Evolutionary conservation across 2,113 vertebrate genomes (phyloP).

Genomic region (Helogale parvula): DNA sequence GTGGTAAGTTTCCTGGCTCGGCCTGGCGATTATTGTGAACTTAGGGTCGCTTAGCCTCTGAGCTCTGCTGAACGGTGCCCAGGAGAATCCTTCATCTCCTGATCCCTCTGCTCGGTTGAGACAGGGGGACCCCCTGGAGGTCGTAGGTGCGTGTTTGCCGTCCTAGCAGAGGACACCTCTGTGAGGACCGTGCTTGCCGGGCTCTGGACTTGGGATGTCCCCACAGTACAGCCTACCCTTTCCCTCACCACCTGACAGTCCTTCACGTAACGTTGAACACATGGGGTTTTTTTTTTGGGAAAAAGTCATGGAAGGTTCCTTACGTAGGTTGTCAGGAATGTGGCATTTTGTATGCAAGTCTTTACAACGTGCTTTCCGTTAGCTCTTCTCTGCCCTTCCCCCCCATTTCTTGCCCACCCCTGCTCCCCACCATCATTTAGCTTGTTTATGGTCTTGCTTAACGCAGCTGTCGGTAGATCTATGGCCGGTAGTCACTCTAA

Average conservation of each 20-base stretch:
- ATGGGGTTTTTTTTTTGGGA: neutral
- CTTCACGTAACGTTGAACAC: neutral
- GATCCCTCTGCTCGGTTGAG: neutral
- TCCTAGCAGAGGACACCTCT: accelerated
- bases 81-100: neutral
- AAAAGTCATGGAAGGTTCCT: neutral
- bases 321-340: neutral
- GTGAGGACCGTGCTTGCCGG: accelerated
- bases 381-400: neutral
- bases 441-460: neutral
- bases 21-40: neutral
- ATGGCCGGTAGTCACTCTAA: neutral
- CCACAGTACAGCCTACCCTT: neutral
- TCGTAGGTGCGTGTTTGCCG: accelerated
- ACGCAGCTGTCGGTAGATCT: neutral
- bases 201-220: too few species aligned
- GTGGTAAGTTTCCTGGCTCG: conserved; percentile 82
- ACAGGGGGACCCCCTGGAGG: neutral
- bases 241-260: neutral
- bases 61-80: accelerated
- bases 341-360: neutral
- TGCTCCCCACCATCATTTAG: accelerated
- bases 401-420: accelerated
- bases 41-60: neutral
- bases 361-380: accelerated